A percentile compares a stretch with the other conserved stretches of the same genome.
Conservation (phyloP, 2,888 invertebrate genomes). For the Dione juno region DNA sequence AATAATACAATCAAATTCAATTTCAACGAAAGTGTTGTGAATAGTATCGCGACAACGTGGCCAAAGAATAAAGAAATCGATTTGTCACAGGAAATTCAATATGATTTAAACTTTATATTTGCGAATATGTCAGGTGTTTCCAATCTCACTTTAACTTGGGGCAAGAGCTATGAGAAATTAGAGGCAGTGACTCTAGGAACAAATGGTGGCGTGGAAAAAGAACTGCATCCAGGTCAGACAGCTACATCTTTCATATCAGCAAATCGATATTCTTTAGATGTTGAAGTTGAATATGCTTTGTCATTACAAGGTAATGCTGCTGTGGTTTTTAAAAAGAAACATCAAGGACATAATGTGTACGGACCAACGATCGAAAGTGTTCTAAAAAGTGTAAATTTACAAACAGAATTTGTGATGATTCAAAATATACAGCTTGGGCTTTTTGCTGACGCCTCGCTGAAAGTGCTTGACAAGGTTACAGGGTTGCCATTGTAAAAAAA, state of each 20-base stretch:
- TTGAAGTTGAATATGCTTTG: slow-evolving; percentile 61
- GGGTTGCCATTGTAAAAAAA: slow-evolving; percentile 4
- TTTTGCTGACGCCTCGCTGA: slow-evolving; percentile 62
- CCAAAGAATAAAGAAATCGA: slow-evolving; percentile 57
- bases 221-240: slow-evolving; percentile 63
- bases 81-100: slow-evolving; percentile 63
- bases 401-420: slow-evolving; percentile 54
- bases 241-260: slow-evolving; percentile 67
- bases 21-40: slow-evolving; percentile 66
- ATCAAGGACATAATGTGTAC: slow-evolving; percentile 67
- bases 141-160: slow-evolving; percentile 62
- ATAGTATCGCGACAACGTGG: slow-evolving; percentile 66
- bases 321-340: slow-evolving; percentile 59
- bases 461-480: slow-evolving; percentile 50
- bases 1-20: slow-evolving; percentile 68
- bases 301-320: slow-evolving; percentile 64
- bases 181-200: slow-evolving; percentile 63
- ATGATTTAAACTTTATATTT: slow-evolving; percentile 63
- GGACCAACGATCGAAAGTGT: slow-evolving; percentile 60
- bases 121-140: slow-evolving; percentile 60
- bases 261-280: slow-evolving; percentile 59
- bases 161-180: slow-evolving; percentile 62
- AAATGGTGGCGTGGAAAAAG: slow-evolving; percentile 63
- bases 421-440: slow-evolving; percentile 63
- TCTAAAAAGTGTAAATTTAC: slow-evolving; percentile 56